These are phyloP conservation scores for Psephotus haematonotus DNA, from an alignment of 2,113 vertebrate genomes.

Conservation along the genomic window DNA sequence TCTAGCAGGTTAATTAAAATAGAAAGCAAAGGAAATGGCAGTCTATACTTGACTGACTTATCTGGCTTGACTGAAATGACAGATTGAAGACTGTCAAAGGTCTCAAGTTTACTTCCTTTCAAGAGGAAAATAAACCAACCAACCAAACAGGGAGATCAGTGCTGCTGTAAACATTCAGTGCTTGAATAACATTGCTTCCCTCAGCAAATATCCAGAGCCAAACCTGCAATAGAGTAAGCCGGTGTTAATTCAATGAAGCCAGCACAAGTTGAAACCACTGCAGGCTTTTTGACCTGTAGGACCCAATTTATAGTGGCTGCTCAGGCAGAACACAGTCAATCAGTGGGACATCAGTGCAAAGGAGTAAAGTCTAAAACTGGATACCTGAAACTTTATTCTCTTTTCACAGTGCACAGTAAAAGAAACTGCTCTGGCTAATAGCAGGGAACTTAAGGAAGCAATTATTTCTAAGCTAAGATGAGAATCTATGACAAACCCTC, in stretches of 20 bases:
- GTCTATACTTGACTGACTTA: not conserved
- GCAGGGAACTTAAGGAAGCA: not conserved
- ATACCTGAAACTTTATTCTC: not conserved
- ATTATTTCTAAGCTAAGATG: not conserved
- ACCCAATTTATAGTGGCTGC: not conserved
- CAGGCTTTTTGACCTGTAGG: not conserved
- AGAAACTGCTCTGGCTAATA: not conserved
- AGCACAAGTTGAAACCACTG: not conserved
- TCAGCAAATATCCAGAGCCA: not conserved
- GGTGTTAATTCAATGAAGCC: not conserved
- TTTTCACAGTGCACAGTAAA: not conserved
- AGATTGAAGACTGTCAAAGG: not conserved
- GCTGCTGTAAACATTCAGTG: not conserved
- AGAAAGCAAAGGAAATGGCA: not conserved
- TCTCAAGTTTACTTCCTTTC: not conserved
- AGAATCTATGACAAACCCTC: not conserved
- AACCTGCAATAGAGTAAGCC: not conserved
- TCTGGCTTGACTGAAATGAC: not conserved
- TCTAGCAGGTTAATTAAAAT: not conserved
- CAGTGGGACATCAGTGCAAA: not conserved
- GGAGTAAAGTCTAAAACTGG: not conserved
- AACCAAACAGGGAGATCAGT: not conserved
- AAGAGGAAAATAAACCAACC: not conserved
- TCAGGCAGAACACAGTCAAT: not conserved
- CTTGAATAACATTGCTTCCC: not conserved